Percentiles rank a stretch among this genome's conserved stretches.
These are phyloP conservation scores for Eilema caniola DNA, from an alignment of 2,888 invertebrate genomes.

Conservation along the genomic window DNA sequence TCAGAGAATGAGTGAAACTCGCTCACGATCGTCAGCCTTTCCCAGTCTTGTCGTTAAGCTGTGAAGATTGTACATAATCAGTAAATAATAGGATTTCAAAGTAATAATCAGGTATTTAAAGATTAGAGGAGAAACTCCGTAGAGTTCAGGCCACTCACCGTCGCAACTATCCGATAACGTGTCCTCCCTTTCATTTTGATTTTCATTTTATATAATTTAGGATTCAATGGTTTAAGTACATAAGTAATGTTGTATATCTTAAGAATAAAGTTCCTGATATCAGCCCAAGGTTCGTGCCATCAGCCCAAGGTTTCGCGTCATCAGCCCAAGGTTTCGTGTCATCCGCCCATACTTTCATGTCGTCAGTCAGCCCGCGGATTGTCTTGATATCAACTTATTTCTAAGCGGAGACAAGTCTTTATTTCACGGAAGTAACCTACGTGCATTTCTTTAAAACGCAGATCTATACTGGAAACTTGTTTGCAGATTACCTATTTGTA, in stretches of 20 bases:
- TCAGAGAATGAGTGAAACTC: conserved; percentile 58
- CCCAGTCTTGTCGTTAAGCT: conserved; percentile 71
- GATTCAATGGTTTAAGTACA: neutral
- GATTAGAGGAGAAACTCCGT: conserved; percentile 7
- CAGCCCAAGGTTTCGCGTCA: neutral
- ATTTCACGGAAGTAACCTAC: conserved; percentile 29
- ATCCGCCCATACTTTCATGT: neutral
- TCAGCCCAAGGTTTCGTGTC: conserved; percentile 1
- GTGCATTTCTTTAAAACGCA: neutral
- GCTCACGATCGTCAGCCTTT: conserved; percentile 60
- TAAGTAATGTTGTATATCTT: conserved; percentile 4
- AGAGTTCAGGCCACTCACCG: conserved; percentile 40
- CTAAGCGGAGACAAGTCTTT: conserved; percentile 8
- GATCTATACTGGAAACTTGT: neutral
- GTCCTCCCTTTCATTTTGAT: conserved; percentile 20
- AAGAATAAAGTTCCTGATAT: conserved; percentile 32
- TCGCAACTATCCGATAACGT: conserved; percentile 44
- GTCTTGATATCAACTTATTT: conserved; percentile 30
- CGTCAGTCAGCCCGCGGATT: neutral
- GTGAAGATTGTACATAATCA: conserved; percentile 75
- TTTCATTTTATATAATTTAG: conserved; percentile 1
- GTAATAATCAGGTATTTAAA: neutral
- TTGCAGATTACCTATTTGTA: conserved; percentile 5
- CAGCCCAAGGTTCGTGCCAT: conserved; percentile 49
- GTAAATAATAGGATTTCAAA: conserved; percentile 26